These are phyloP conservation scores for Xestia sexstrigata DNA, from an alignment of 2,888 invertebrate species.

Conservation along the genomic window DNA sequence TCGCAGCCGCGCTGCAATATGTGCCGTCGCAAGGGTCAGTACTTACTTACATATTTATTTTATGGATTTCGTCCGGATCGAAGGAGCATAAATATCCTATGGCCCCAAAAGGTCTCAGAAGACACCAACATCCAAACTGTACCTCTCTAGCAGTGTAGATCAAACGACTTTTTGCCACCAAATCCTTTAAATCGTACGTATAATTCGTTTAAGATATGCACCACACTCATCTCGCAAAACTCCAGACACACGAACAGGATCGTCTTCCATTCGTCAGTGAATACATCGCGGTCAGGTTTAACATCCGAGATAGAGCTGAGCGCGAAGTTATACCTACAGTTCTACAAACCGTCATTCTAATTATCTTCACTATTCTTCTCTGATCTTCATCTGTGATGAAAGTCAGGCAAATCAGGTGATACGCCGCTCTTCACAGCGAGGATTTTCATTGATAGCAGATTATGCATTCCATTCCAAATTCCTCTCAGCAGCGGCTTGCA, in stretches of 20 bases:
- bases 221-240: neutral
- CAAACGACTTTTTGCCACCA: neutral
- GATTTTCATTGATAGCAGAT: neutral
- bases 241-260: neutral
- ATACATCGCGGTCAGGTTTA: neutral
- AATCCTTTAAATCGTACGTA: too few species aligned
- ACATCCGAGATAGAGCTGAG: neutral
- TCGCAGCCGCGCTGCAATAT: constrained; percentile 94
- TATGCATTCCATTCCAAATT: too few species aligned
- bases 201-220: neutral
- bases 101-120: neutral
- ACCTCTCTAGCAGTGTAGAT: neutral
- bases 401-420: neutral
- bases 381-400: neutral
- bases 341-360: neutral
- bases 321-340: neutral
- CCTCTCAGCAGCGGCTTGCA: too few species aligned
- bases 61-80: neutral
- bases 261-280: neutral
- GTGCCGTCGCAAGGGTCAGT: constrained; percentile 93
- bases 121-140: neutral
- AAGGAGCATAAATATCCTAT: neutral
- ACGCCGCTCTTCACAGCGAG: neutral
- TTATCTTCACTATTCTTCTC: neutral
- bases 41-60: neutral